Evolutionary conservation across 23 tunicate species (phyloP), one percentile per base, ranked within the genome.

Genomic region (Trididemnum miniatum): DNA sequence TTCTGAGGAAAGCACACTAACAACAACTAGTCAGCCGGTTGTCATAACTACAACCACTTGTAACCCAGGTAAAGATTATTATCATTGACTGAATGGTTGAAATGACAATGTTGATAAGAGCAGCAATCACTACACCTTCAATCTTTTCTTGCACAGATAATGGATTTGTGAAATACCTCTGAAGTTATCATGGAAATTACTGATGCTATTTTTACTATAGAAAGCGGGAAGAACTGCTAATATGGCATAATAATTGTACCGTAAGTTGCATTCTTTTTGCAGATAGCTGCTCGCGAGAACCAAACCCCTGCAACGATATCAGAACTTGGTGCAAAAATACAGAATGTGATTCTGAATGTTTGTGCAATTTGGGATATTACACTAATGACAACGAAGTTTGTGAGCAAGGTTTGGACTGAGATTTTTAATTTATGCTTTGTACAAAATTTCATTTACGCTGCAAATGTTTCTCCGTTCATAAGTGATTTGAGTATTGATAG

Each of bases 341-440:
- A 22, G 37, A 31, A 30, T 3, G 4, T 67, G 75, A 38, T 31
- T 32, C 22, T 4, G 15, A 67, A 67, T 67, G 75, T n/a, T 32
- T 67, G 37, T 67, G 75, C 38, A 24, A 67, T 67, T 67, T 67
- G 75, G 75, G 75, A 31, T 67, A 67, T 67, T 67, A 67, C 38
- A 33, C 20, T 15, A 62, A 62, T 23, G 69, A 62, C 23, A n/a
- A n/a, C n/a, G 69, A 27, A 18, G 4, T 23, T 20, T 62, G 69
- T 23, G 28, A 62, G 28, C 20, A 23, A 62, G 69, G 69, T 62
- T n/a, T n/a, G n/a, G n/a, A n/a, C n/a, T n/a, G 18, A 49, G 57
- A 49, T 49, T 49, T 49, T 12, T 12, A 9, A 9, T 49, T 49
- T 49, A 49, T 9, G n/a, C n/a, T n/a, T n/a, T n/a, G n/a, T n/a